Base-by-base conservation (phyloP, 2,888 invertebrate species). In the Dasypolia templi region DNA sequence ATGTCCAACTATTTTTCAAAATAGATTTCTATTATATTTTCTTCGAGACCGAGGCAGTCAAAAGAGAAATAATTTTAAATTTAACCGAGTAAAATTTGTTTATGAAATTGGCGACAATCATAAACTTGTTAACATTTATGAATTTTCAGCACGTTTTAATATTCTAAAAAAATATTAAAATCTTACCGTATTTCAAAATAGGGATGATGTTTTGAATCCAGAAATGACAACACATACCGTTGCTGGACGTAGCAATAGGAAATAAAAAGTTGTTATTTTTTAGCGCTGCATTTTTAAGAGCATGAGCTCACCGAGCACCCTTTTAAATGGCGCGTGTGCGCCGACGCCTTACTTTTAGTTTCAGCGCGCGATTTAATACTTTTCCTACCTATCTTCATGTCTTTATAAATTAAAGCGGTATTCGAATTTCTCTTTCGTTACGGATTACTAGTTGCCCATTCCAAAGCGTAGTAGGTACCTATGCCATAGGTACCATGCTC, bases 341-440 rank as follows among this genome's bases (percentile, higher is more conserved):
- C 2, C n/a, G 63, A 75, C 71, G 83, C 86, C 93, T 91, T 95
- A 95, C 95, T 96, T 96, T 95, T 96, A 96, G 93, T 91, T 94
- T 95, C 93, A 92, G 91, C 77, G 82, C 81, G 86, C 88, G 82
- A 86, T 90, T 93, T 93, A 92, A 92, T 93, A 95, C 95, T 95
- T 95, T 95, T 95, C 95, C 96, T 94, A 91, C 93, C 93, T 88
- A 88, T 89, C 90, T 88, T 89, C 90, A 91, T 92, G 89, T 93
- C 90, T 88, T 87, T 84, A 87, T 75, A 86, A 87, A 87, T 75
- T 73, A 77, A 86, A 83, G 81, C 84, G 83, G 82, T 85, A 80
- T 77, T 74, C 62, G 78, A 90, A 90, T 92, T 92, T 91, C 89
- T 89, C 89, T 89, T 90, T 87, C 79, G 77, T 88, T 87, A 86